Evolutionary conservation across 92 coral and sea anemone genomes (phyloP).

Genomic region (Meandrina meandrites): DNA sequence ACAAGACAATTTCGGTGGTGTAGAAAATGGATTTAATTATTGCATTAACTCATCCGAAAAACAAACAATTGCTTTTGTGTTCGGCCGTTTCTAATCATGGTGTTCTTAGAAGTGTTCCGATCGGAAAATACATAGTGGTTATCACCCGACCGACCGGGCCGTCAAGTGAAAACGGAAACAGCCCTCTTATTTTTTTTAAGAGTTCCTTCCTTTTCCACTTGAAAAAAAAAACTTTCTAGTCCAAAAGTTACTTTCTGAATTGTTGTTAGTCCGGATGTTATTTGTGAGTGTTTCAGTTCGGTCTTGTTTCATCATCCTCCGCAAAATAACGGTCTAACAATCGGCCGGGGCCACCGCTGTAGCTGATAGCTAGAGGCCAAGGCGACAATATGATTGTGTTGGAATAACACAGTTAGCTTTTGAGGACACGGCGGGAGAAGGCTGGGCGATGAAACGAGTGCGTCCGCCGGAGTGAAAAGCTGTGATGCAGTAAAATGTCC

Average conservation of each 20-base stretch:
- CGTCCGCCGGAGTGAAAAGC: too few relatives aligned
- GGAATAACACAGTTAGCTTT: too few relatives aligned
- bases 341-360: background rate
- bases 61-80: background rate
- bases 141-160: background rate
- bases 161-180: background rate
- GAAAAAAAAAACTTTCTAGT: background rate
- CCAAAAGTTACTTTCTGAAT: background rate
- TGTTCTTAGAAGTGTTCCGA: background rate
- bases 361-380: background rate
- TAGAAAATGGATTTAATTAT: background rate
- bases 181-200: background rate
- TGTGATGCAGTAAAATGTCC: too few relatives aligned
- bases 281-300: background rate
- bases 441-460: too few relatives aligned
- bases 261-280: background rate
- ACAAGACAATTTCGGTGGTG: background rate
- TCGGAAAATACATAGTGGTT: background rate
- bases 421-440: too few relatives aligned
- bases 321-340: background rate
- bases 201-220: slow-evolving; percentile 7
- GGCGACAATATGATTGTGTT: background rate
- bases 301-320: background rate
- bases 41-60: background rate
- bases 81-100: background rate